phyloP scores from a whole-genome alignment of 2,113 vertebrate genomes.

The Pardalotus punctatus region DNA sequence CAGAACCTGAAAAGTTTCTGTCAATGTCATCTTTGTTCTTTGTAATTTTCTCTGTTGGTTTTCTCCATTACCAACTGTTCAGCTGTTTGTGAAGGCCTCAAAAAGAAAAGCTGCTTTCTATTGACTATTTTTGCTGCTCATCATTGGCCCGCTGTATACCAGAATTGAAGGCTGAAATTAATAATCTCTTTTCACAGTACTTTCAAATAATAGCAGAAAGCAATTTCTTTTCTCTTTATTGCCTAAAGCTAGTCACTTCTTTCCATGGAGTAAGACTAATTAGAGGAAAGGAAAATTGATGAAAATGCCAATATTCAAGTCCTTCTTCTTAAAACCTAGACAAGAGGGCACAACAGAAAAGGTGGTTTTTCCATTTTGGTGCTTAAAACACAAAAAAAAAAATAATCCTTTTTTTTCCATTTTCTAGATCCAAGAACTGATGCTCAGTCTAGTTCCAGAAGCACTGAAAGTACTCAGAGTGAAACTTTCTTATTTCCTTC shows the following conservation, averaged over 20 bases:
- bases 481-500: neutral
- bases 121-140: neutral
- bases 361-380: neutral
- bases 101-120: neutral
- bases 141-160: neutral
- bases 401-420: too few relatives aligned
- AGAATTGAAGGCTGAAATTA: neutral
- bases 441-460: neutral
- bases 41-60: conserved; percentile 34
- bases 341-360: neutral
- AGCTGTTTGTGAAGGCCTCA: neutral
- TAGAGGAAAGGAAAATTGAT: neutral
- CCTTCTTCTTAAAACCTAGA: neutral
- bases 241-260: neutral
- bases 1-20: neutral
- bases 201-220: conserved; percentile 2
- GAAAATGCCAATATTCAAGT: neutral
- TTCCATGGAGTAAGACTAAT: neutral
- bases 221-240: neutral
- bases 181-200: neutral
- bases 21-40: neutral
- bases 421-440: neutral
- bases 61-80: neutral
- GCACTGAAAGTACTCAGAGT: neutral
- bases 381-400: neutral